Conservation (phyloP, 2,113 vertebrate genomes). For the Rattus norvegicus region DNA sequence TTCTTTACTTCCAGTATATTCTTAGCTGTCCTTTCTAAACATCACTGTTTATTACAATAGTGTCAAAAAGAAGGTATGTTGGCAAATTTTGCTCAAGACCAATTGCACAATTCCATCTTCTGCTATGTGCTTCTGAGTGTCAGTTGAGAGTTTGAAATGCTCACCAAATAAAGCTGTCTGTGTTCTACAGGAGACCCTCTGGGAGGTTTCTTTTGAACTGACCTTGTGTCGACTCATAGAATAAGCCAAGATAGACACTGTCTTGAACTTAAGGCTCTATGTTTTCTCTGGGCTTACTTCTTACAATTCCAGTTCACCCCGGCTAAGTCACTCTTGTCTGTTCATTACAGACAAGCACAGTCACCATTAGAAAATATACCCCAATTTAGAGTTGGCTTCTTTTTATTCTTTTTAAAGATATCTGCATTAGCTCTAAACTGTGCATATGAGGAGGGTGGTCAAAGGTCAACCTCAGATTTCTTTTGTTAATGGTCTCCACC, state of each 20-base stretch:
- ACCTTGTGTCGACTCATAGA: not conserved
- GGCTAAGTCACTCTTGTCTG: not conserved
- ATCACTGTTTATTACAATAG: not conserved
- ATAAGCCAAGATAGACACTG: not conserved
- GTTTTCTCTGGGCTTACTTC: slow-evolving; percentile 5
- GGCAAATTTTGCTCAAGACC: not conserved
- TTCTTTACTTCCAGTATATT: not conserved
- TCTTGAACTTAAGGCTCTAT: not conserved
- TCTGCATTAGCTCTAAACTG: not conserved
- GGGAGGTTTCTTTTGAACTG: not conserved
- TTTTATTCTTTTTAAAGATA: not conserved
- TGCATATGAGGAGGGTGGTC: not conserved
- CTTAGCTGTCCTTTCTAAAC: not conserved
- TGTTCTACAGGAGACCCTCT: not conserved
- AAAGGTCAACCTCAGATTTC: not conserved
- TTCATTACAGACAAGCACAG: not conserved
- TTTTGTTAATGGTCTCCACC: not conserved
- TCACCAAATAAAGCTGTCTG: not conserved
- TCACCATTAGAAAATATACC: not conserved
- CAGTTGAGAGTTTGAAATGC: not conserved
- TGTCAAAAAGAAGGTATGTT: not conserved
- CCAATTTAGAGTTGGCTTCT: not conserved
- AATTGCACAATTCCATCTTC: not conserved
- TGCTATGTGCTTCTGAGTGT: not conserved
- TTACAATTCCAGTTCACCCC: not conserved